Evolutionary conservation across 2,797 vertebrate genomes (phyloP).

Genomic region (Darevskia nairensis): DNA sequence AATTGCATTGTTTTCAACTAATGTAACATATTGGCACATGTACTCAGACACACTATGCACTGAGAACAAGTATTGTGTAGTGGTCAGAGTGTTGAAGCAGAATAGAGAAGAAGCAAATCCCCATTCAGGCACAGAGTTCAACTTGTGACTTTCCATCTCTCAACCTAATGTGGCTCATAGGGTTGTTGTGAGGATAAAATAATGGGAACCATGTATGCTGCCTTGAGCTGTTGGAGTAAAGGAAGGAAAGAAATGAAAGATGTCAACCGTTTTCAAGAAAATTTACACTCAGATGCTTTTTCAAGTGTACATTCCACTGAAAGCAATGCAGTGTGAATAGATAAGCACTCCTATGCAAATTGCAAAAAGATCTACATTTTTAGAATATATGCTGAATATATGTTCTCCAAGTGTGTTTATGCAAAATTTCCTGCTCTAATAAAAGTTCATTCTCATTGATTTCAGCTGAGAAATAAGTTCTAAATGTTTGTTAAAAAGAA

Average conservation of each 20-base stretch:
- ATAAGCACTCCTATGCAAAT: background rate
- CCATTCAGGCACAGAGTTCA: background rate
- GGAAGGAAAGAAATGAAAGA: background rate
- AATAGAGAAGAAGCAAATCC: background rate
- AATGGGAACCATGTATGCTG: background rate
- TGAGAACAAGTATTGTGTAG: too few species aligned
- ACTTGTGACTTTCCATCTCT: background rate
- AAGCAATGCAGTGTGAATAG: background rate
- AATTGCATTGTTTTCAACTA: background rate
- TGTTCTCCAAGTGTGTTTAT: background rate
- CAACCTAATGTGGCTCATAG: background rate
- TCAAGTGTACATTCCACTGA: background rate
- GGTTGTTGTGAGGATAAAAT: background rate
- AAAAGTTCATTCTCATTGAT: constrained; percentile 4
- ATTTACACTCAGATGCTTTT: too few species aligned
- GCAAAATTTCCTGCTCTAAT: background rate
- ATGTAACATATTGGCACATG: background rate
- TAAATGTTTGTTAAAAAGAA: background rate
- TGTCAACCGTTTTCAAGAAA: background rate
- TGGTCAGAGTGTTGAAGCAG: background rate
- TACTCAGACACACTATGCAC: background rate
- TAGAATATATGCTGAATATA: background rate
- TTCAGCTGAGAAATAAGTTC: constrained; percentile 31
- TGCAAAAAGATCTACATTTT: background rate
- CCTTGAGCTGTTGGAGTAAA: background rate